Evolutionary conservation across 2,113 vertebrate species (phyloP), one percentile per base, ranked within the genome.

Genomic region (Conger conger): DNA sequence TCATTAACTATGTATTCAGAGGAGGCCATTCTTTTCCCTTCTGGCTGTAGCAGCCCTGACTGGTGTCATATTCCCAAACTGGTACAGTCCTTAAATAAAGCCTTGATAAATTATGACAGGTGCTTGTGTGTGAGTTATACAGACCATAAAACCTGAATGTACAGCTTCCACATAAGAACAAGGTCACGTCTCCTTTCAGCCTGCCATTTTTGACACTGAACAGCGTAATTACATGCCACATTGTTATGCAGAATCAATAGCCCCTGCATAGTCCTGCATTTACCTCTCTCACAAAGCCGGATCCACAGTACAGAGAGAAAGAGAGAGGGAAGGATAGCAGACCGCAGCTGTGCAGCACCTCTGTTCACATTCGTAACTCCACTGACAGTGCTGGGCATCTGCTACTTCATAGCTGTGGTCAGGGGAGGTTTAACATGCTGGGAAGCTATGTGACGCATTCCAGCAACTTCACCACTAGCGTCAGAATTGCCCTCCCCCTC

Each of bases 361-460:
- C 68, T 73, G 68, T 73, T 73, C 68, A 4, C 68, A 30, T 30
- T 73, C 16, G n/a, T 73, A 73, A 73, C 68, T 73, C 33, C 68
- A 33, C 9, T n/a, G 68, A 73, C 68, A 73, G 68, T 73, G 68
- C 68, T 33, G n/a, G 27, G 68, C 68, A 73, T 30, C 68, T 73
- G 68, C n/a, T n/a, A 30, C 68, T 33, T 33, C 68, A 73, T 73
- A 73, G 68, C 16, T 73, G 68, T 27, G 11, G n/a, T 33, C 68
- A 73, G 68, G 68, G 68, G 68, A 73, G 68, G 68, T 73, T 33
- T 33, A 73, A 73, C 68, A 11, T 33, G n/a, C 68, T 73, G 68
- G 68, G 68, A 73, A 73, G 68, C n/a, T 73, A 73, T 73, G 68
- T 73, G 68, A 73, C 68, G 68, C 68, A 73, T 73, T 73, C 68